Base-by-base conservation (phyloP, 2,113 vertebrate genomes). In the Hepsetus odoe region DNA sequence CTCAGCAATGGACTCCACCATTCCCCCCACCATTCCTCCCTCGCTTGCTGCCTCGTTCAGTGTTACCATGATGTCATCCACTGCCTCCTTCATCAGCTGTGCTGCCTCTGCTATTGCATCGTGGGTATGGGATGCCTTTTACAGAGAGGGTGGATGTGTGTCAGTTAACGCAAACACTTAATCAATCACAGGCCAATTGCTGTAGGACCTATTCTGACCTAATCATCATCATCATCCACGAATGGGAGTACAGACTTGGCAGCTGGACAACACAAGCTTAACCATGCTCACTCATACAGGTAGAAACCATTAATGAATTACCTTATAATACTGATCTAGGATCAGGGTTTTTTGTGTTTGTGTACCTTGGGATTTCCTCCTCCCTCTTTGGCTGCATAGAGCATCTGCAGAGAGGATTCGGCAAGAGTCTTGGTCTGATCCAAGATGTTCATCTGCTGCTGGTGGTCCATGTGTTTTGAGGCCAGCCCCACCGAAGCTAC, bases 21-120 rank as follows among this genome's bases (percentile, higher is more conserved):
- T 98, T 28, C 97, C 97, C 11, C 97, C 96, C 26, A 98, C 98
- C 94, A 98, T 93, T 33, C 97, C 98, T 1, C 95, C 97, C 85
- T 99, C 98, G 2, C 97, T 98, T 56, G 97, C 97, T 0, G 97
- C 97, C 87, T 99, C 98, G 0, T 98, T 99, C 84, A 99, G 83
- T 0, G 97, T 98, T 87, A 97, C 96, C 97, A 99, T 98, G 78
- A 99, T 96, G 88, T 99, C 98, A 2, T 99, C 98, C 49, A 99
- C 98, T 0, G 97, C 98, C 85, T 99, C 98, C 84, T 96, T 97
- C 98, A 99, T 99, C 82, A 99, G 92, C 83, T 98, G 98, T 2
- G 96, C 91, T 0, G 98, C 98, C 84, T 99, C 97, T 0, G 95
- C 94, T 80, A 99, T 98, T 66, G 98, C 97, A 49, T 98, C 97